Base-by-base conservation (phyloP, 2,888 invertebrate species). In the Corythucha ciliata region DNA sequence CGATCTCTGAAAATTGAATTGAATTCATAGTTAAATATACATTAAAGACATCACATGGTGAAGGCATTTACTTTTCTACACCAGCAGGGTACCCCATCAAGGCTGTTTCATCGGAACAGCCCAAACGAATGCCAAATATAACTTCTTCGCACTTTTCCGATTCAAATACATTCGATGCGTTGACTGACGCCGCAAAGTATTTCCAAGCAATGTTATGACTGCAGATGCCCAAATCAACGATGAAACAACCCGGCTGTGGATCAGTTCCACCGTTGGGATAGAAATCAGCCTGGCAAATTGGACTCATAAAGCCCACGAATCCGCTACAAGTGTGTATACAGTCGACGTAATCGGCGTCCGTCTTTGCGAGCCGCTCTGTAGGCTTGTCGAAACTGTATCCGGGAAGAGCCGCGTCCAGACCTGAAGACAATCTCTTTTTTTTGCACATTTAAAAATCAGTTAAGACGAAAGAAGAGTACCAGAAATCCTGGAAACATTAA, bases 281-380 rank as follows among this genome's bases (percentile, higher is more conserved):
- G 32, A 57, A 58, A 42, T 60, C 59, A 6, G 52, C 55, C 26
- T 50, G 42, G 37, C 59, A 58, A 26, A 56, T 44, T 1, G 58
- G 56, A 7, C 52, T 42, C 6, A 40, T 50, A 8, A 55, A 41
- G 3, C 58, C 59, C 24, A 60, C 40, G 25, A 52, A 48, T 22
- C 59, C 59, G 12, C 51, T 58, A 25, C 57, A 57, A 7, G 59
- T 58, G 49, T 60, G 59, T 4, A 60, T 51, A 36, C 58, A 58
- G 18, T 57, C 57, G 7, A 58, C 58, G 33, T 57, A 58, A 2
- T 52, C 26, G n/a, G 56, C 58, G 40, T 60, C 58, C 12, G 45
- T 37, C 1, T 36, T 34, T 16, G 52, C 54, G 6, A 60, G 46
- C 10, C 58, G 45, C 2, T 48, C 12, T 7, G 49, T 26, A 3